Conservation (phyloP, 1,140 invertebrate species). For the Cherax destructor region DNA sequence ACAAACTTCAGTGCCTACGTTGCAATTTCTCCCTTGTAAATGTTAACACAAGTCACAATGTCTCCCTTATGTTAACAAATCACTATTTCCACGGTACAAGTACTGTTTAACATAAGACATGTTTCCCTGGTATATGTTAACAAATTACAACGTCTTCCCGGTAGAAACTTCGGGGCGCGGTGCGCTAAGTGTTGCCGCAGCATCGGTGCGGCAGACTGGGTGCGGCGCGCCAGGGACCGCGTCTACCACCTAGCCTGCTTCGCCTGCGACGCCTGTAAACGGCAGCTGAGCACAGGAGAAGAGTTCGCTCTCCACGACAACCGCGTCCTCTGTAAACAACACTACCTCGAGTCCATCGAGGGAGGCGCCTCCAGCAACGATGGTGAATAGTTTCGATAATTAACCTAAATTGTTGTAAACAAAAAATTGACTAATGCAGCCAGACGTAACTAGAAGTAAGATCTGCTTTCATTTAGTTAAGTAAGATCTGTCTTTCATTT, state of each 20-base stretch:
- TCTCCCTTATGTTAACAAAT: too few relatives aligned
- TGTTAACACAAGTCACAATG: too few relatives aligned
- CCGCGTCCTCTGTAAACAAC: slow-evolving; percentile 94
- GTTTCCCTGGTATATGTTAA: too few relatives aligned
- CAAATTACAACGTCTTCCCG: background rate
- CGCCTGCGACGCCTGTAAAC: slow-evolving; percentile 96
- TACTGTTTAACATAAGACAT: too few relatives aligned
- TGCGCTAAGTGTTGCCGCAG: slow-evolving; percentile 95
- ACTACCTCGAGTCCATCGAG: slow-evolving; percentile 95
- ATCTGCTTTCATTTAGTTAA: too few relatives aligned
- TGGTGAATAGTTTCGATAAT: slow-evolving; percentile 64
- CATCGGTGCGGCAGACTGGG: slow-evolving; percentile 97
- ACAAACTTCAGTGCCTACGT: too few relatives aligned
- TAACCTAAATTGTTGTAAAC: too few relatives aligned
- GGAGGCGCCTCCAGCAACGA: slow-evolving; percentile 82
- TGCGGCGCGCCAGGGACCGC: slow-evolving; percentile 92
- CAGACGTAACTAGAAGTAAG: too few relatives aligned
- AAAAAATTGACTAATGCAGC: too few relatives aligned
- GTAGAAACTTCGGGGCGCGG: slow-evolving; percentile 95
- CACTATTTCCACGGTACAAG: too few relatives aligned
- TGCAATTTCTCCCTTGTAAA: too few relatives aligned
- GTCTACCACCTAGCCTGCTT: slow-evolving; percentile 99
- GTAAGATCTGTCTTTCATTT: too few relatives aligned
- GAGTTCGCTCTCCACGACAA: slow-evolving; percentile 97
- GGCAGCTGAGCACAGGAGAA: slow-evolving; percentile 97